phyloP scores from a whole-genome alignment of 2,888 invertebrate genomes.

The Schrankia costaestrigalis region DNA sequence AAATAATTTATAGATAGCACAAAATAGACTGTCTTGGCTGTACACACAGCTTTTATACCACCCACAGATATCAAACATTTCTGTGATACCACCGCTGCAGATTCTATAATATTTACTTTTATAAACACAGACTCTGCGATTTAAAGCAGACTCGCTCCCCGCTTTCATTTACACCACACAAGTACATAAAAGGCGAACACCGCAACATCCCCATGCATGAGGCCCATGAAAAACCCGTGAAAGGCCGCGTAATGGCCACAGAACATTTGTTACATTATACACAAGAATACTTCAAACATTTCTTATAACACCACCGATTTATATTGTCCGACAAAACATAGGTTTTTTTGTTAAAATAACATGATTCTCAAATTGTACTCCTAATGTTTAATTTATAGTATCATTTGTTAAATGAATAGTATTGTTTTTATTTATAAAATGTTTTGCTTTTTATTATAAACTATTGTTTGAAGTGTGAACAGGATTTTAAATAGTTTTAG shows the following conservation, averaged over 20 bases:
- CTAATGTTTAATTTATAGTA: conserved; percentile 66
- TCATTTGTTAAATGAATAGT: conserved; percentile 57
- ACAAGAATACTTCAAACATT: conserved; percentile 42
- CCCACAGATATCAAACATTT: no score
- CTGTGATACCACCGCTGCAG: no score
- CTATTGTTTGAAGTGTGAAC: conserved; percentile 1
- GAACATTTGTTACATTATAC: conserved; percentile 74
- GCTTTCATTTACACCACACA: conserved; percentile 26
- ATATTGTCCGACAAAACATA: conserved; percentile 29
- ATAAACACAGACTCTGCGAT: background rate
- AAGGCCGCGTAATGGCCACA: conserved; percentile 60
- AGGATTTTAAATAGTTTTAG: no score
- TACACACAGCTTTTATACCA: no score
- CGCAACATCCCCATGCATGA: conserved; percentile 62
- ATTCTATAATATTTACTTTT: no score
- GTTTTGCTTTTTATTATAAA: background rate
- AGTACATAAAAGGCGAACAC: conserved; percentile 55
- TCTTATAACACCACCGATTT: conserved; percentile 36
- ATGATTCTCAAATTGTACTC: conserved; percentile 49
- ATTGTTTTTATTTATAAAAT: conserved; percentile 5
- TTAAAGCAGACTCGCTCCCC: conserved; percentile 14
- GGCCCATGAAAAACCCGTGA: conserved; percentile 68
- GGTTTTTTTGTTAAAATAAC: conserved; percentile 30
- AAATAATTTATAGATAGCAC: no score
- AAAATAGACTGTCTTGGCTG: no score